These are phyloP conservation scores for Mesocricetus auratus DNA, from an alignment of 2,113 vertebrate genomes.

Conservation along the genomic window DNA sequence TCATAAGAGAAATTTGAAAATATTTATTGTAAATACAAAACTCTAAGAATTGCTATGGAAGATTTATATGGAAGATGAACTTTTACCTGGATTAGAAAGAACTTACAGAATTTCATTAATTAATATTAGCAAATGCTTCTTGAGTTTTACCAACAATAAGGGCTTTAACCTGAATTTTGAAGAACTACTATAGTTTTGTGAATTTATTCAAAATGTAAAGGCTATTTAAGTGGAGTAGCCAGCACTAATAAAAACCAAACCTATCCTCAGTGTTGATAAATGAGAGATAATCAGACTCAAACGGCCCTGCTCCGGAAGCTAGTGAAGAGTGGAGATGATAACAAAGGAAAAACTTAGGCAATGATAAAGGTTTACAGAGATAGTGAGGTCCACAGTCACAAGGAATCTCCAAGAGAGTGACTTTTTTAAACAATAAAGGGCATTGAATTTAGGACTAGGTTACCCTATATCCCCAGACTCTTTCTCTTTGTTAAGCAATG, in stretches of 20 bases:
- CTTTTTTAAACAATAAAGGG: background rate
- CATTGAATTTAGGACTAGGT: background rate
- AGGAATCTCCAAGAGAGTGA: background rate
- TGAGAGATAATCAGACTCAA: background rate
- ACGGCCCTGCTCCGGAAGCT: background rate
- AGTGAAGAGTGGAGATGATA: background rate
- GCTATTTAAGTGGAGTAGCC: background rate
- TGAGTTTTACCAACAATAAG: background rate
- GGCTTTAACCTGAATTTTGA: slow-evolving; percentile 24
- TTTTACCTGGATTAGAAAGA: background rate
- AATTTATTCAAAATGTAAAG: background rate
- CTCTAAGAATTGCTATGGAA: background rate
- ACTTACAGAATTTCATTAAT: slow-evolving; percentile 1
- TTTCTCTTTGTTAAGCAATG: background rate
- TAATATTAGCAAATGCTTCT: background rate
- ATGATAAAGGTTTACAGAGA: background rate
- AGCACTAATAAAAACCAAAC: background rate
- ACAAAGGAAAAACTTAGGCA: background rate
- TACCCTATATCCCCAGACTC: background rate
- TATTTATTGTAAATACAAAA: background rate
- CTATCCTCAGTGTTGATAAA: background rate
- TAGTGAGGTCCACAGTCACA: background rate
- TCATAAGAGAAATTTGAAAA: background rate
- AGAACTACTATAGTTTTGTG: slow-evolving; percentile 3
- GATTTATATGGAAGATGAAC: background rate